Evolutionary conservation across 2,888 invertebrate species (phyloP).

Genomic region (Trissonchulus latispiculum): DNA sequence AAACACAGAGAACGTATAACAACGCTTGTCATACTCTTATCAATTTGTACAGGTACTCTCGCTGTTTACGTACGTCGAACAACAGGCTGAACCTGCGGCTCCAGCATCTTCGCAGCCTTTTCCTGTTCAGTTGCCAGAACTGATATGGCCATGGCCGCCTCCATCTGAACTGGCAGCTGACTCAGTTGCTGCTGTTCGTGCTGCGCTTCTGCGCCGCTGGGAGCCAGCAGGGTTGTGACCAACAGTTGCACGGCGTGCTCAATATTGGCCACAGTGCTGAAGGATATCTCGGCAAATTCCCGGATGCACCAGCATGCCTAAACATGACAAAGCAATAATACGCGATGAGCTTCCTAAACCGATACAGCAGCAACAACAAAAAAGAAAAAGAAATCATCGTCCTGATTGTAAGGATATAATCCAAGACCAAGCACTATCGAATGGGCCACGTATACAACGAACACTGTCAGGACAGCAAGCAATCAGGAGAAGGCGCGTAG

Average conservation of each 20-base stretch:
- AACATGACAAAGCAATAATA: too few species aligned
- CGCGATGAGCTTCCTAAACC: neutral
- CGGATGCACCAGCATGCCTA: conserved; percentile 88
- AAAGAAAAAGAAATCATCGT: neutral
- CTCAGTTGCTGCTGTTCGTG: conserved; percentile 53
- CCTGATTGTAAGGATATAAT: too few species aligned
- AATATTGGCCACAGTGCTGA: conserved; percentile 61
- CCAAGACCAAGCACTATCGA: too few species aligned
- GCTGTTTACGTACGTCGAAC: too few species aligned
- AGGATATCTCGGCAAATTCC: conserved; percentile 73
- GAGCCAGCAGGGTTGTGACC: conserved; percentile 57
- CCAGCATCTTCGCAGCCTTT: conserved; percentile 38
- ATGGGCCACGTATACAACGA: too few species aligned
- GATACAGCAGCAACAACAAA: neutral
- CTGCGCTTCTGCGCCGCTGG: conserved; percentile 44
- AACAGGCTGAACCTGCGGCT: conserved; percentile 32
- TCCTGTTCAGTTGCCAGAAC: conserved; percentile 73
- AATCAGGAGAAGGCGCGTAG: too few species aligned
- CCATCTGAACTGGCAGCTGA: conserved; percentile 78
- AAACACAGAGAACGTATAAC: too few species aligned
- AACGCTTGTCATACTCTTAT: too few species aligned
- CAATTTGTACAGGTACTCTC: too few species aligned
- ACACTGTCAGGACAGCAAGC: too few species aligned
- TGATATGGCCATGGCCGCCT: conserved; percentile 89
- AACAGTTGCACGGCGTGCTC: conserved; percentile 67